Evolutionary conservation across 2,113 vertebrate genomes (phyloP), one percentile per base, ranked within the genome.

Genomic region (Otus sunia): DNA sequence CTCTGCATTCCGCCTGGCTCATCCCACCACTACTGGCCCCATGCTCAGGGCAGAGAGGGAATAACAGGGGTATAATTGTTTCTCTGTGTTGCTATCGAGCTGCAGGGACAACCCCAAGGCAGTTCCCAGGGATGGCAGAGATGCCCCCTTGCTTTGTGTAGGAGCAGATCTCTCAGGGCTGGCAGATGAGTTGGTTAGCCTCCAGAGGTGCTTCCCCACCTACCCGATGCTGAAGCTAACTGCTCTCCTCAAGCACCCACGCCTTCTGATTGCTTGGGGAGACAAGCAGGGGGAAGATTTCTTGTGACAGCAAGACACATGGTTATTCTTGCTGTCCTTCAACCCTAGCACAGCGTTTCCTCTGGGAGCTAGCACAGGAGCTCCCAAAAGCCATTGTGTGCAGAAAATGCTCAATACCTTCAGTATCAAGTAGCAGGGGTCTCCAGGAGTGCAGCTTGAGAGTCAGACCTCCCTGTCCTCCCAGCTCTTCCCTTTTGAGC

Each of bases 231-330:
- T 73, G 63, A 68, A 63, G n/a, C 15, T 11, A 34, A 4, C 14
- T 30, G n/a, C n/a, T 60, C 27, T 41, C n/a, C 52, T 68, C 0
- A 0, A 78, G 30, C 41, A 27, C 11, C 6, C 30, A 53, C 47
- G 21, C n/a, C 15, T 22, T 59, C 62, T 62, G 32, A 30, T 71
- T 0, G 0, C 66, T 1, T 73, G 15, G 20, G 22, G 26, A n/a
- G 26, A 19, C 49, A 5, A 23, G 56, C 9, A 19, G 20, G 8
- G 3, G 0, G 6, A 8, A 41, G 43, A 2, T 32, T 29, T 59
- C 41, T 49, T 16, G 1, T 7, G 37, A 32, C 49, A 68, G 58
- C 37, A 68, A 53, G 25, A 36, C 53, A 41, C 22, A 2, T 0
- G 0, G 62, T 20, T 15, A 0, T 34, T 55, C 66, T 43, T 26